Evolutionary conservation across 2,888 invertebrate genomes (phyloP).

Genomic region (Siphlonurus alternatus): DNA sequence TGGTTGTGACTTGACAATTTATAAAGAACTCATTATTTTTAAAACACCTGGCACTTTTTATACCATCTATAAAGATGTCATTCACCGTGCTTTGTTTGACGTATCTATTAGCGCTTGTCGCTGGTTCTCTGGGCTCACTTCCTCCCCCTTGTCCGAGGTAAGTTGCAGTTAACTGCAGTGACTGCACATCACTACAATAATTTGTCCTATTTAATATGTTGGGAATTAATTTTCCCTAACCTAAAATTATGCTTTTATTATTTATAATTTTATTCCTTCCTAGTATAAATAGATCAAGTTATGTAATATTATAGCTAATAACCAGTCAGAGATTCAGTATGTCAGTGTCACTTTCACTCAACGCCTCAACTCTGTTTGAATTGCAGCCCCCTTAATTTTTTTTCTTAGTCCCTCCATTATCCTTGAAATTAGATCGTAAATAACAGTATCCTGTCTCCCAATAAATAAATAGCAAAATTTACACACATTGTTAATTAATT

Average conservation of each 20-base stretch:
- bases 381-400: background rate
- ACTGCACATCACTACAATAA: too few species aligned
- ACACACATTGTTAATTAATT: too few species aligned
- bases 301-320: too few species aligned
- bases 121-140: background rate
- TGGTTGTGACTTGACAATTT: background rate
- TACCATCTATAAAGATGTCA: background rate
- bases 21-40: background rate
- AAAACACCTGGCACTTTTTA: too few species aligned
- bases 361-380: background rate
- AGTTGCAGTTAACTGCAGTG: background rate
- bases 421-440: background rate
- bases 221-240: too few species aligned
- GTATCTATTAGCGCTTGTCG: background rate
- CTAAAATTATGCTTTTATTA: too few species aligned
- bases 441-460: background rate
- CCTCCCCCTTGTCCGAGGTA: slow-evolving; percentile 5
- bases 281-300: too few species aligned
- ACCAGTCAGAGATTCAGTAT: too few species aligned
- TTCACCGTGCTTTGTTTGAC: background rate
- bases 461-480: too few species aligned
- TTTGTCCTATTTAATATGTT: too few species aligned
- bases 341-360: background rate
- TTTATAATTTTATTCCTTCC: too few species aligned
- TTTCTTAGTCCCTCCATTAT: background rate